phyloP scores from a whole-genome alignment of 2,113 vertebrate species.

The Chloroceryle aenea region DNA sequence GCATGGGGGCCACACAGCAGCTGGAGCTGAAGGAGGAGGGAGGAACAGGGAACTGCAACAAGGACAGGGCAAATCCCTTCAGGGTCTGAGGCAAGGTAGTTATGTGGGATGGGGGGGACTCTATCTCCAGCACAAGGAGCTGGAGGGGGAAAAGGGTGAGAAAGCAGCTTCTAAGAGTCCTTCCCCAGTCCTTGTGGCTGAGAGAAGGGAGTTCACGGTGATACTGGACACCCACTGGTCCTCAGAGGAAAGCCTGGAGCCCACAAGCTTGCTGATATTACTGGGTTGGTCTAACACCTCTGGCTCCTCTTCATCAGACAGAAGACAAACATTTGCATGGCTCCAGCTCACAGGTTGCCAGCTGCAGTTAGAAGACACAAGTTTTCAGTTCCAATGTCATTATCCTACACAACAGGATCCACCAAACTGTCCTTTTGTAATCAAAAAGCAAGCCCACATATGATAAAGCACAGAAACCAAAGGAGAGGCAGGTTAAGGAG shows the following conservation, averaged over 20 bases:
- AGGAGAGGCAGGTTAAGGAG: neutral
- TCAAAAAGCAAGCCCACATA: neutral
- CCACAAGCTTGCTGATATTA: neutral
- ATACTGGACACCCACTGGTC: neutral
- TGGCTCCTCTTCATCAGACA: neutral
- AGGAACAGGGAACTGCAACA: accelerated
- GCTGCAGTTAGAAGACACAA: neutral
- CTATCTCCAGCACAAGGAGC: neutral
- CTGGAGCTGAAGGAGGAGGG: neutral
- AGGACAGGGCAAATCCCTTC: neutral
- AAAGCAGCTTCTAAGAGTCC: neutral
- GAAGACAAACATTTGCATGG: neutral
- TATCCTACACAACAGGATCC: neutral
- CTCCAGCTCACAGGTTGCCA: neutral
- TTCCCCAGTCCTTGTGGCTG: neutral
- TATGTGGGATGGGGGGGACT: too few species aligned
- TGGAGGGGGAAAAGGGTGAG: neutral
- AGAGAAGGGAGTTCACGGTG: neutral
- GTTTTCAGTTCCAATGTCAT: neutral
- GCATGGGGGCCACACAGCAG: neutral
- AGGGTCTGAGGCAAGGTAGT: neutral
- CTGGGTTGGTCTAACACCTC: neutral
- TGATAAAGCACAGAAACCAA: neutral
- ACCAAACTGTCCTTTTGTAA: neutral
- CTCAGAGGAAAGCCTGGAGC: neutral